These are phyloP conservation scores for Poecilia wingei DNA, from an alignment of 2,797 vertebrate genomes.

Conservation along the genomic window DNA sequence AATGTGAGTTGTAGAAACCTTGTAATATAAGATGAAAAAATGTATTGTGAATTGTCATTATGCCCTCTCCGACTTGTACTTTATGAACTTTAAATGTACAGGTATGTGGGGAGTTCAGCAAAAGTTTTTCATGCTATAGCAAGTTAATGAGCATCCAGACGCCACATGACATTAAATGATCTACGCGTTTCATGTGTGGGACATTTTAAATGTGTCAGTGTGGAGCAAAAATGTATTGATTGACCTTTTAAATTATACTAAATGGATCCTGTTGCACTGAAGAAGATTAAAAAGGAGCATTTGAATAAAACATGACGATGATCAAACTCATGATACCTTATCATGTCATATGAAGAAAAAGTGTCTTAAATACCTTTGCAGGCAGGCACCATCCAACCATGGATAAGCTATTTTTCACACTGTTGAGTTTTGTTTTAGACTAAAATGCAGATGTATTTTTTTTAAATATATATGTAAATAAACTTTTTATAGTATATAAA, in stretches of 20 bases:
- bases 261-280: constrained; percentile 56
- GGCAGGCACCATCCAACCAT: background rate
- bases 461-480: background rate
- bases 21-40: background rate
- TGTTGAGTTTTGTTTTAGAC: background rate
- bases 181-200: constrained; percentile 23
- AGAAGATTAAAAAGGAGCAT: constrained; percentile 60
- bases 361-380: constrained; percentile 14
- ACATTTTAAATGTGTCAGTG: constrained; percentile 37
- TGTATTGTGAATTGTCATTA: background rate
- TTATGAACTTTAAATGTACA: background rate
- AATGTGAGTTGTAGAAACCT: background rate
- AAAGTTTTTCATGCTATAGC: background rate
- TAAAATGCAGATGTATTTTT: background rate
- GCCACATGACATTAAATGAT: constrained; percentile 18
- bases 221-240: constrained; percentile 62
- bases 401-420: background rate
- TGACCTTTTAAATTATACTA: constrained; percentile 62
- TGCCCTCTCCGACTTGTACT: background rate
- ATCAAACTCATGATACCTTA: constrained; percentile 41
- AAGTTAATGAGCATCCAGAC: constrained; percentile 16
- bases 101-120: background rate
- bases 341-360: constrained; percentile 45
- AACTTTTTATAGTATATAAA: background rate
- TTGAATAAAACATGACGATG: constrained; percentile 64